Evolutionary conservation across 2,888 invertebrate species (phyloP).

Genomic region (Acrobasis suavella): DNA sequence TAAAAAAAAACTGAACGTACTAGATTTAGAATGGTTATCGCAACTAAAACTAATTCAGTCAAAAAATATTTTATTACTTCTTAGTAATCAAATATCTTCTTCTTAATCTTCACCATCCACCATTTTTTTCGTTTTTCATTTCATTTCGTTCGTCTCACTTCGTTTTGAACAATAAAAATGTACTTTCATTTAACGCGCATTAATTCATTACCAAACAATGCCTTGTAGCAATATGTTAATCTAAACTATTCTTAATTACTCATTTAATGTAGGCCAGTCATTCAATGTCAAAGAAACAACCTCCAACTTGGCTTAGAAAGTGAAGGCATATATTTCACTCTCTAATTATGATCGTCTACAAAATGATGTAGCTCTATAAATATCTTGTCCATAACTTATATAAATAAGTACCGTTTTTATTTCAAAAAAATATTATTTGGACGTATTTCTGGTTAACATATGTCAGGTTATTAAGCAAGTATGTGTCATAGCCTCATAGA

Average conservation of each 20-base stretch:
- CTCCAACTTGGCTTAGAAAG: conserved; percentile 14
- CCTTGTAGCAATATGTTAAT: conserved; percentile 16
- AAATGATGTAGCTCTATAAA: conserved; percentile 26
- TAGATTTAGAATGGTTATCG: no score
- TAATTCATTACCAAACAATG: conserved; percentile 18
- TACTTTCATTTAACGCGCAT: conserved; percentile 12
- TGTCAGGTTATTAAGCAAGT: no score
- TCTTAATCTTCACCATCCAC: no score
- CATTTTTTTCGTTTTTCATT: no score
- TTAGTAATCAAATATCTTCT: no score
- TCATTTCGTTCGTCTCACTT: no score
- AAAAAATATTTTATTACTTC: no score
- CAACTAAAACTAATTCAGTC: no score
- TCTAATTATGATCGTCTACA: conserved; percentile 8
- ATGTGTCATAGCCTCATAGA: no score
- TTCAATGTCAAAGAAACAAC: conserved; percentile 19
- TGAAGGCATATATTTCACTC: conserved; percentile 13
- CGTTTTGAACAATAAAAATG: no score
- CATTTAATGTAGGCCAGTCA: conserved; percentile 18
- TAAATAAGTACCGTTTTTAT: neutral
- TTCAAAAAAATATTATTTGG: neutral
- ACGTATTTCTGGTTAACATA: no score
- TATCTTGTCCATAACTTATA: neutral
- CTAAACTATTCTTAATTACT: conserved; percentile 15
- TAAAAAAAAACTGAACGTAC: no score